Percentiles rank a stretch among this genome's conserved stretches.
Evolutionary conservation across 2,113 vertebrate genomes (phyloP).

Genomic region (Embiotoca jacksoni): DNA sequence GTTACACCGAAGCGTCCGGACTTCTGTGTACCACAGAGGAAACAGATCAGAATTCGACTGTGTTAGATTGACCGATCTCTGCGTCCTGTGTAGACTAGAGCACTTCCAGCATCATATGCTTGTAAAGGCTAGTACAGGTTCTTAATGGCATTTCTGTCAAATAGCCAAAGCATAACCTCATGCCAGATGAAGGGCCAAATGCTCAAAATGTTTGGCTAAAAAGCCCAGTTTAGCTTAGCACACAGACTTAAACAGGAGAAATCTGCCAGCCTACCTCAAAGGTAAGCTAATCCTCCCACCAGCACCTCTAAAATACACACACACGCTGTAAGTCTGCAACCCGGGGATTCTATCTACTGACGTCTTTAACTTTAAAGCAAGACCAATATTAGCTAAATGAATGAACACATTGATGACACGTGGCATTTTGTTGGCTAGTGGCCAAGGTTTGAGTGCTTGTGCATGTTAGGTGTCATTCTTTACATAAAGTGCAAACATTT

Average conservation of each 20-base stretch:
- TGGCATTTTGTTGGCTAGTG: no score
- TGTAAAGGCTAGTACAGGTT: not conserved
- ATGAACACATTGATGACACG: no score
- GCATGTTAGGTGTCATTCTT: no score
- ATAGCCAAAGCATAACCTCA: not conserved
- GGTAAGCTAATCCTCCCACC: not conserved
- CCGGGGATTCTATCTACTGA: not conserved
- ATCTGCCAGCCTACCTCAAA: not conserved
- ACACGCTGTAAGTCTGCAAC: not conserved
- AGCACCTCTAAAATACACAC: not conserved
- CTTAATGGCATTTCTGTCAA: not conserved
- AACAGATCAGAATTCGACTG: not conserved
- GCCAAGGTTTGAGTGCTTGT: no score
- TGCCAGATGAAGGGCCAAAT: not conserved
- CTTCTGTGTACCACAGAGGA: not conserved
- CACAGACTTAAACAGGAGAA: not conserved
- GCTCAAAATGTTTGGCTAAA: not conserved
- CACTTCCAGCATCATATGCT: not conserved
- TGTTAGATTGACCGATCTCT: no score
- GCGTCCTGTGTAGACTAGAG: no score
- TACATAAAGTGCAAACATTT: no score
- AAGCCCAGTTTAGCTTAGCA: not conserved
- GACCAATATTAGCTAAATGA: no score
- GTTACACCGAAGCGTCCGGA: not conserved
- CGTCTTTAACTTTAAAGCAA: not conserved